Conservation (phyloP, 2,888 invertebrate species). For the Ypsolopha sequella region DNA sequence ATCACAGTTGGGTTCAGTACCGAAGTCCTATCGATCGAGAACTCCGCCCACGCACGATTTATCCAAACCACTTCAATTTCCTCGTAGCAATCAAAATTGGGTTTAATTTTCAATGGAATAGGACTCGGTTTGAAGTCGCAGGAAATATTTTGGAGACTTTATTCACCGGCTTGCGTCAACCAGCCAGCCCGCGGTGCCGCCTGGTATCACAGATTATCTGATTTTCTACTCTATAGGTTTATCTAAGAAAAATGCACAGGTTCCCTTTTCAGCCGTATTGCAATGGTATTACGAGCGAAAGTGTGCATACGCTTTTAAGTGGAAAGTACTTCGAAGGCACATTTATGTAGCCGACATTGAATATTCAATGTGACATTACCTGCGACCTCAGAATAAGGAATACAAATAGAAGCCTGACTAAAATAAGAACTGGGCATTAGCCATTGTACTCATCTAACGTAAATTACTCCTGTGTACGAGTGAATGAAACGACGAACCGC, state of each 20-base stretch:
- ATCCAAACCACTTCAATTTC: conserved; percentile 6
- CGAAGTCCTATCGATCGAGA: conserved; percentile 25
- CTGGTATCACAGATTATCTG: conserved; percentile 26
- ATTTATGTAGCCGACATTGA: conserved; percentile 3
- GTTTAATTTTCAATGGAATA: too few species aligned
- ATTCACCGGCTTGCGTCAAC: conserved; percentile 36
- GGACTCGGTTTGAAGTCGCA: too few species aligned
- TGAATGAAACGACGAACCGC: too few species aligned
- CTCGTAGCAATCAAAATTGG: too few species aligned
- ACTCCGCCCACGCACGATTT: conserved; percentile 38
- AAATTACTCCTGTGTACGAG: too few species aligned
- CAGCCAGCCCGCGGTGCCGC: conserved; percentile 25
- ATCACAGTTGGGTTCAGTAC: conserved; percentile 35
- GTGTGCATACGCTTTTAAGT: too few species aligned
- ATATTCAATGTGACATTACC: conserved; percentile 9
- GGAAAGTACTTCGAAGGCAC: neutral
- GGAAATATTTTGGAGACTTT: neutral
- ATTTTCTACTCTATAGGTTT: conserved; percentile 5
- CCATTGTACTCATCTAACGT: too few species aligned
- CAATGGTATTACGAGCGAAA: too few species aligned
- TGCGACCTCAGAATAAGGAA: neutral
- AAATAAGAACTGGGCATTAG: too few species aligned
- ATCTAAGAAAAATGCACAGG: too few species aligned
- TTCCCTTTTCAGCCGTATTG: too few species aligned
- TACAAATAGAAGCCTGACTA: too few species aligned